phyloP scores from a whole-genome alignment of 2,113 vertebrate genomes.

The Puma concolor region DNA sequence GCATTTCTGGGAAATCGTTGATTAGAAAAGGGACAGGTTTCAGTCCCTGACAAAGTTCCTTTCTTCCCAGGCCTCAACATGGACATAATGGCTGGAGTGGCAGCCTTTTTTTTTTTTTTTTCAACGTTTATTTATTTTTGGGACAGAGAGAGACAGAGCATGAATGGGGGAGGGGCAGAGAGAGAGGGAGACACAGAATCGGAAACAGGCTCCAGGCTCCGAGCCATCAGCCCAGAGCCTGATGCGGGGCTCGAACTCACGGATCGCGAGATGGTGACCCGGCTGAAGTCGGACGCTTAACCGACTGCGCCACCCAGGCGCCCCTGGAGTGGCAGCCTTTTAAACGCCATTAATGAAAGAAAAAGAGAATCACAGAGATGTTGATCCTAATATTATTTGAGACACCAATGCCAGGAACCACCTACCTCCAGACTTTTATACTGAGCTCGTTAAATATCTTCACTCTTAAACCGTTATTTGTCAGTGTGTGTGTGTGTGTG shows the following conservation, averaged over 20 bases:
- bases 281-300: too few relatives aligned
- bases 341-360: background rate
- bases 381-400: background rate
- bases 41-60: background rate
- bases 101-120: background rate
- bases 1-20: background rate
- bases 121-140: too few relatives aligned
- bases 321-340: background rate
- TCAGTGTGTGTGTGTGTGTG: background rate
- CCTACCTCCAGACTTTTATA: background rate
- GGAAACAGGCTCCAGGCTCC: too few relatives aligned
- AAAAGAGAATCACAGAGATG: background rate
- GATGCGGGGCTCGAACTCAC: too few relatives aligned
- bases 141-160: too few relatives aligned
- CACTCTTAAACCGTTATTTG: background rate
- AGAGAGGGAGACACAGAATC: too few relatives aligned
- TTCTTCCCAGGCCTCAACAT: background rate
- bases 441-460: background rate
- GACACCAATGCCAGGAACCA: background rate
- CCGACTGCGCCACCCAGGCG: too few relatives aligned
- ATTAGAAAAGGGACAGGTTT: background rate
- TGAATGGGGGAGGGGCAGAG: too few relatives aligned
- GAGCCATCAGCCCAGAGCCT: too few relatives aligned
- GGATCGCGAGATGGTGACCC: too few relatives aligned
- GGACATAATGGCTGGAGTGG: background rate